phyloP scores from a whole-genome alignment of 2,113 vertebrate genomes.

The Gadus chalcogrammus region DNA sequence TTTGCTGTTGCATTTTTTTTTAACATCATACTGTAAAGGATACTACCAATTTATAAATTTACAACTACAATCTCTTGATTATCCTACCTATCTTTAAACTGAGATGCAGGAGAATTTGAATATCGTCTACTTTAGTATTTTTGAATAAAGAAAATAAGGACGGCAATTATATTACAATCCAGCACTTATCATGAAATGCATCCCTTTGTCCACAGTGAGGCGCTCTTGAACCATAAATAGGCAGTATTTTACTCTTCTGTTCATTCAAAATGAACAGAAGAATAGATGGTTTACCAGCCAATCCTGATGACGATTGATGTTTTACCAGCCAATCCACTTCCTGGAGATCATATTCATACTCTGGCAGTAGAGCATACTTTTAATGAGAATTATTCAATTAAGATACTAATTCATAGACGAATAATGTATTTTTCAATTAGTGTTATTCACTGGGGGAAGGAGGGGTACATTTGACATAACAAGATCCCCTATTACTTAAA shows the following conservation, averaged over 20 bases:
- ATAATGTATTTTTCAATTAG: too few species aligned
- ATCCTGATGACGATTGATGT: too few species aligned
- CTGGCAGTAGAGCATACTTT: background rate
- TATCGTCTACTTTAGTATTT: background rate
- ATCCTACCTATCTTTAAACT: too few species aligned
- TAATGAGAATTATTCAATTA: background rate
- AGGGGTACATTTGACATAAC: too few species aligned
- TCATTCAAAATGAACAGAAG: background rate
- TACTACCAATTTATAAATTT: too few species aligned
- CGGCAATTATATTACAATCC: background rate
- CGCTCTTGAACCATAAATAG: constrained; percentile 54
- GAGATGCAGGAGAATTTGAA: background rate
- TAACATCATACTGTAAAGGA: background rate
- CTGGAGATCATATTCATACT: background rate
- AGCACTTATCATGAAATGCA: constrained; percentile 20
- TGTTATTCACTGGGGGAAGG: too few species aligned
- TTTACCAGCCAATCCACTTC: background rate
- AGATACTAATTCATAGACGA: background rate
- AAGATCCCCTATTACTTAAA: too few species aligned
- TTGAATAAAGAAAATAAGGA: background rate
- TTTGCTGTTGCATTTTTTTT: background rate
- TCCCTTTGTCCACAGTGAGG: constrained; percentile 46
- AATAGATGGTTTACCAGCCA: too few species aligned
- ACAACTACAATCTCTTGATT: too few species aligned
- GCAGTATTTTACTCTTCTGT: background rate